Conservation (phyloP, 2,888 invertebrate genomes). For the Spisula subtruncata region DNA sequence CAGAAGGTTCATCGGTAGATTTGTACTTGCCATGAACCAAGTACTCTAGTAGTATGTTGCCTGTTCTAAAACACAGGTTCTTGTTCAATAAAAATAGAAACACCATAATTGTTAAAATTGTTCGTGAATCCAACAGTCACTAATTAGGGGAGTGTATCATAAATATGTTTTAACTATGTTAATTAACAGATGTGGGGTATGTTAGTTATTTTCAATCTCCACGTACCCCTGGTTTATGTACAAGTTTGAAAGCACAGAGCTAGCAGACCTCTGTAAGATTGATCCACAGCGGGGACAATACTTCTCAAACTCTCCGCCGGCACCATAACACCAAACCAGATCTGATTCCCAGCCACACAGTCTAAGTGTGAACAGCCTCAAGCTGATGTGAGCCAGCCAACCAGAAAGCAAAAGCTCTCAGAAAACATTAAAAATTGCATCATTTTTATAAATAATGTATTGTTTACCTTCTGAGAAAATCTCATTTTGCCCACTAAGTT, state of each 20-base stretch:
- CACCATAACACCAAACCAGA: conserved; percentile 24
- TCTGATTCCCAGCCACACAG: not conserved
- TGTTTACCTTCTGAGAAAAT: conserved; percentile 23
- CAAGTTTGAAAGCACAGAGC: not conserved
- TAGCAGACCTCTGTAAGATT: not conserved
- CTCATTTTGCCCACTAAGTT: not conserved
- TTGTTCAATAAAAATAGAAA: not conserved
- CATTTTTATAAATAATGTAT: conserved; percentile 42
- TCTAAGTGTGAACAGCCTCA: conserved; percentile 26
- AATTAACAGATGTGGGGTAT: conserved; percentile 22
- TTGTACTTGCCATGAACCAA: too few species aligned
- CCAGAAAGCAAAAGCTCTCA: not conserved
- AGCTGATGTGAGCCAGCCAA: not conserved
- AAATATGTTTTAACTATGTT: conserved; percentile 22
- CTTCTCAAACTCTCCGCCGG: not conserved
- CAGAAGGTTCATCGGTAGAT: too few species aligned
- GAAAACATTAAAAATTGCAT: conserved; percentile 34
- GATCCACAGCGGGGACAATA: not conserved
- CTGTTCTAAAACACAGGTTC: not conserved
- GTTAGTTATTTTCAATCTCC: not conserved
- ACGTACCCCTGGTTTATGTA: conserved; percentile 3
- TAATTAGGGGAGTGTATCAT: not conserved
- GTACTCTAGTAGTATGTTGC: too few species aligned
- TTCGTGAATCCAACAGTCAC: not conserved
- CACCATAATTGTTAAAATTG: too few species aligned